Conservation (phyloP, 2,113 vertebrate genomes). For the Heterotis niloticus region DNA sequence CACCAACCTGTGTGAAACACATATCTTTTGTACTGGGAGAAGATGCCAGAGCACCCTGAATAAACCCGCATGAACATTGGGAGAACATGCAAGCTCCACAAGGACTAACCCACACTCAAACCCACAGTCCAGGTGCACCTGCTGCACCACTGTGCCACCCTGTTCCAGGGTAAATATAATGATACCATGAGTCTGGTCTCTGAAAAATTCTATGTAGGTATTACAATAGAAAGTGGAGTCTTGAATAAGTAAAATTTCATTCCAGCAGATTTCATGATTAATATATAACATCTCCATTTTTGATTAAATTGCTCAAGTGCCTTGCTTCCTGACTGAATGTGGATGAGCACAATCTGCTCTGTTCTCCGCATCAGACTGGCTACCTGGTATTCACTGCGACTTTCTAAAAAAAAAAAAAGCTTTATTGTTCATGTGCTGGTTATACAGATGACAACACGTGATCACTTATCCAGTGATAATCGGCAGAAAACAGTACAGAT, state of each 20-base stretch:
- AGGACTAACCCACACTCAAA: no score
- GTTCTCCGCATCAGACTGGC: constrained; percentile 13
- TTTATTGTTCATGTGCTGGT: constrained; percentile 5
- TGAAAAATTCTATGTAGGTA: constrained; percentile 55
- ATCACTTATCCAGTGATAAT: no score
- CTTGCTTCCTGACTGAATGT: constrained; percentile 66
- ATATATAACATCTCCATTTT: constrained; percentile 67
- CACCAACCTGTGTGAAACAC: no score
- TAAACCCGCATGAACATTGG: no score
- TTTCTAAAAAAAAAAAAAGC: background rate
- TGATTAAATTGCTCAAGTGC: constrained; percentile 69
- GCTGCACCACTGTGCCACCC: no score
- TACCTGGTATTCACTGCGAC: background rate
- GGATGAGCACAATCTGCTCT: constrained; percentile 59
- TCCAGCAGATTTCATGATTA: constrained; percentile 72
- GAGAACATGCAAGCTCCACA: no score
- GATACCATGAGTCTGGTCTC: constrained; percentile 27
- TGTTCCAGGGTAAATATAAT: no score
- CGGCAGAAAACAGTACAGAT: no score
- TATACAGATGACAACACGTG: no score
- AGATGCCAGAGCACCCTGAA: no score
- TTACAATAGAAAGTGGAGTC: constrained; percentile 59
- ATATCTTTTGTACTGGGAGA: no score
- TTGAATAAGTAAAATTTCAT: constrained; percentile 79
- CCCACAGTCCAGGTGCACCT: no score